Evolutionary conservation across 2,888 invertebrate genomes (phyloP), one percentile per base, ranked within the genome.

Genomic region (Eremobia ochroleuca): DNA sequence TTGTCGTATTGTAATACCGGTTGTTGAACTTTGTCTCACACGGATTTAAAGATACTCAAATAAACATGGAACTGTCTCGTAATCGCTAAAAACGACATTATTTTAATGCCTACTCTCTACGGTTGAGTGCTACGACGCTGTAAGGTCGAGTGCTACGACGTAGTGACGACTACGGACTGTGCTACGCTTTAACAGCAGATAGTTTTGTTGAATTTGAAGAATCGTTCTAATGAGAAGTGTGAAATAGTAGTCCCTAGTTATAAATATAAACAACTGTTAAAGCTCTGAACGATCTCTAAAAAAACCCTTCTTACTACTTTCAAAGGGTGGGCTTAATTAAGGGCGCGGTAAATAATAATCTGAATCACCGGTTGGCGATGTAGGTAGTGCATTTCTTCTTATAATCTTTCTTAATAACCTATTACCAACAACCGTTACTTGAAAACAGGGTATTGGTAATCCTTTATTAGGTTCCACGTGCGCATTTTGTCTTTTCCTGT

Each of bases 41-140:
- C 31, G 8, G 31, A 46, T 66, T 31, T 31, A 31, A 66, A 43
- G 13, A 13, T 43, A 65, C n/a, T 28, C 28, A 11, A 5, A 21
- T n/a, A 65, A 28, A 65, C 21, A 11, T 21, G 21, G 65, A 43
- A 43, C 11, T 21, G 40, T 28, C 21, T 43, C 13, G 21, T 40
- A 21, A 37, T 62, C 15, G 49, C 6, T 21, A 49, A 49, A 49
- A 55, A 13, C n/a, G 4, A 40, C 9, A 65, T n/a, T 37, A 9
- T 37, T 37, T 18, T 37, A 64, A 18, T 37, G 2, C n/a, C 21
- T 43, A 66, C 21, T 43, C 52, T 28, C 31, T 31, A 18, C 18
- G 13, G 58, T 68, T 21, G 67, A 46, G 34, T 68, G 61, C 77
- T 77, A 55, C 77, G 77, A 40, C 77, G 68, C n/a, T n/a, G n/a